phyloP scores from a whole-genome alignment of 2,888 invertebrate species.

The Leptinotarsa rubiginosa region DNA sequence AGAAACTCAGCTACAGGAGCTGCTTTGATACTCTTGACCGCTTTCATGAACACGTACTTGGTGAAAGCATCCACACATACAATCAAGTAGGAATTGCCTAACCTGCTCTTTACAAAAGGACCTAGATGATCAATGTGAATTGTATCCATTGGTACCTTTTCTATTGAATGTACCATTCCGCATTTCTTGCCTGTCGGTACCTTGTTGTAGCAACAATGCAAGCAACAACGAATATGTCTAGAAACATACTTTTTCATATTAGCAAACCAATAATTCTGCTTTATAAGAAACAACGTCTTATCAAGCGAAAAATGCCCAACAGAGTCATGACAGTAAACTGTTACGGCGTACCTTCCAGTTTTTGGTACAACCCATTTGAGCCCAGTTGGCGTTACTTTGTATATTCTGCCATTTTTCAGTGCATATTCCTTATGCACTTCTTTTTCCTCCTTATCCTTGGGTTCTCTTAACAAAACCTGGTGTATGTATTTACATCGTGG shows the following conservation, averaged over 20 bases:
- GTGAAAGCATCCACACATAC: conserved; percentile 55
- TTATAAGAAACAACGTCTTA: conserved; percentile 21
- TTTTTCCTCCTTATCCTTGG: conserved; percentile 10
- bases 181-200: conserved; percentile 18
- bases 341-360: neutral
- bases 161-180: conserved; percentile 29
- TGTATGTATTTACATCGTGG: conserved; percentile 11
- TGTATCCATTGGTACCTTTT: conserved; percentile 33
- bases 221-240: conserved; percentile 24
- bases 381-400: neutral
- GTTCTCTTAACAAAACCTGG: neutral
- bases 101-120: conserved; percentile 27
- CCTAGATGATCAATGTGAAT: conserved; percentile 38
- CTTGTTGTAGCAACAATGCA: conserved; percentile 19
- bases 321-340: conserved; percentile 20
- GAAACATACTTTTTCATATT: conserved; percentile 34
- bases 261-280: conserved; percentile 39
- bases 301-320: conserved; percentile 26
- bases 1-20: conserved; percentile 20
- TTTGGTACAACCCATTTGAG: conserved; percentile 25
- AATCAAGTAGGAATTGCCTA: conserved; percentile 45
- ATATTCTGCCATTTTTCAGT: conserved; percentile 15
- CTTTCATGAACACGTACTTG: conserved; percentile 54
- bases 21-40: conserved; percentile 40
- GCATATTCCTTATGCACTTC: conserved; percentile 19